A percentile compares a stretch with the other conserved stretches of the same genome.
Conservation (phyloP, 2,888 invertebrate species). For the Onchidella celtica region DNA sequence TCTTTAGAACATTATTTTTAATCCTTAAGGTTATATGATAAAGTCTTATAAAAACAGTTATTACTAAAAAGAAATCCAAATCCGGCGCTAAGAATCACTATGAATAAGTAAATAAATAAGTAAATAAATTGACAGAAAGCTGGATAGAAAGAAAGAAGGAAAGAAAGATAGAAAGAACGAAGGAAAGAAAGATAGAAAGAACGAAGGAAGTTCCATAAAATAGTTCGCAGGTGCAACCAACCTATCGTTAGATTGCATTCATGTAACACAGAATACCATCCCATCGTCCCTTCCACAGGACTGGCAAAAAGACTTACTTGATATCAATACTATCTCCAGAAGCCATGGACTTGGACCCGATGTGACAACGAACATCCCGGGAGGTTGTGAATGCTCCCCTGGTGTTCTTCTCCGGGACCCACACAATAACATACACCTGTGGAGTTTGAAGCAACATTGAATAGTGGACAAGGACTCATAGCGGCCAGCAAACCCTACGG, state of each 20-base stretch:
- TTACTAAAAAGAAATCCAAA: too few species aligned
- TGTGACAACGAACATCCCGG: constrained; percentile 87
- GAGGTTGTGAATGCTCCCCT: constrained; percentile 88
- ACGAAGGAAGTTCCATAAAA: background rate
- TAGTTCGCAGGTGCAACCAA: too few species aligned
- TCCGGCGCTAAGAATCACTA: too few species aligned
- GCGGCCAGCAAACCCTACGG: too few species aligned
- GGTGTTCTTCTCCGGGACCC: constrained; percentile 89
- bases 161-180: background rate
- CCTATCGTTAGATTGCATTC: too few species aligned
- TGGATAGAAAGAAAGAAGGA: background rate
- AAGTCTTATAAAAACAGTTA: too few species aligned
- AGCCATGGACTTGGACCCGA: constrained; percentile 81
- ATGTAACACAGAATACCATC: too few species aligned
- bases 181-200: background rate
- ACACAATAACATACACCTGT: constrained; percentile 86
- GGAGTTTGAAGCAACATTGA: too few species aligned
- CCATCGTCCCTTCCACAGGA: too few species aligned
- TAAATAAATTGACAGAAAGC: background rate
- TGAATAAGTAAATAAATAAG: background rate
- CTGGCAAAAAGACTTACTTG: constrained; percentile 67
- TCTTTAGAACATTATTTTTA: too few species aligned
- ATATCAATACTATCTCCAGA: constrained; percentile 74
- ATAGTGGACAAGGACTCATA: too few species aligned
- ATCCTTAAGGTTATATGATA: too few species aligned